Evolutionary conservation across 2,888 invertebrate genomes (phyloP), one percentile per base, ranked within the genome.

Genomic region (Zeuzera pyrina): DNA sequence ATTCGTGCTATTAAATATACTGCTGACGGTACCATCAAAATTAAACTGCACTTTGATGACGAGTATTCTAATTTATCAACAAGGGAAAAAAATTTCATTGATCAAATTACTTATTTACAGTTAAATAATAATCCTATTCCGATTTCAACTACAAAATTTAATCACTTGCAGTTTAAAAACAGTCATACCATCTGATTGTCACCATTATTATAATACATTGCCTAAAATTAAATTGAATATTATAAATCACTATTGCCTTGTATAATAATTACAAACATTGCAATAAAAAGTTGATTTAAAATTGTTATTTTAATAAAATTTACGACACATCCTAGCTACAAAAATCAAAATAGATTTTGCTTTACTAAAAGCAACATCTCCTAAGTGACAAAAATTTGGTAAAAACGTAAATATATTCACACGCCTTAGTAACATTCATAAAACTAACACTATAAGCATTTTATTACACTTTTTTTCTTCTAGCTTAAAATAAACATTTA

Each of bases 21-120:
- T 11, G 33, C 32, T 5, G 33, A 36, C 15, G 31, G 31, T n/a
- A 29, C 22, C 13, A 36, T 47, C 15, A 26, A 31, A 31, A 19
- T 39, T 23, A 47, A 45, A 34, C 28, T 42, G 22, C 28, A 31
- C 35, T 39, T 35, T 33, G 32, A 41, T 26, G 21, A 34, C n/a
- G 22, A 42, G 3, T 39, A 33, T 29, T 29, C 33, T 10, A 26
- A 14, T 23, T 35, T 43, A 27, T 41, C 41, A 15, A 14, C 30
- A 11, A 31, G 33, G 25, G 34, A 35, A 24, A 39, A 28, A 30
- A 24, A 24, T 6, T 7, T 19, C 19, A 24, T 1, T 5, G 24
- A 24, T 4, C 8, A 5, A n/a, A 2, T 24, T 10, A 24, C 24
- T 8, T 24, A 24, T 10, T 24, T 10, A 5, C 24, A 24, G 11